phyloP scores from a whole-genome alignment of 2,888 invertebrate species.

The Agelastica alni region DNA sequence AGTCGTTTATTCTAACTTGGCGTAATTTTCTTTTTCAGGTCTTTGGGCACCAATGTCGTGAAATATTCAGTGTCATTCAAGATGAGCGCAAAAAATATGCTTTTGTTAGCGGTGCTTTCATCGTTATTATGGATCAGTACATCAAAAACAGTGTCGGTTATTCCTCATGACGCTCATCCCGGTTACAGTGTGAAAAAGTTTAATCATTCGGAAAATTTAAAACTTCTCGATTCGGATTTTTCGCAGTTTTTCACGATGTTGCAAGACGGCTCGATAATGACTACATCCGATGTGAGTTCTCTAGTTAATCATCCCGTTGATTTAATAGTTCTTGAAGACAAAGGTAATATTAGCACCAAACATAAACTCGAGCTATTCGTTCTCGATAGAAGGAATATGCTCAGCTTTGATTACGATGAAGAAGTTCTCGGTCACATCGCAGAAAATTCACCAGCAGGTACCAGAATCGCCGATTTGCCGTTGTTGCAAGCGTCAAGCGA shows the following conservation, averaged over 20 bases:
- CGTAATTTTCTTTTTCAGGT: constrained; percentile 26
- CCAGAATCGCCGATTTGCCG: constrained; percentile 72
- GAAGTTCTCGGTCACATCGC: constrained; percentile 71
- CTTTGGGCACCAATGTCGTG: constrained; percentile 20
- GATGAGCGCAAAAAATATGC: constrained; percentile 18
- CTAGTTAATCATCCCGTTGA: constrained; percentile 81
- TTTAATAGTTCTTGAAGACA: constrained; percentile 79
- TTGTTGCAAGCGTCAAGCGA: constrained; percentile 73
- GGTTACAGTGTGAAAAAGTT: constrained; percentile 87
- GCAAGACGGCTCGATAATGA: constrained; percentile 88
- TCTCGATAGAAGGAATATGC: constrained; percentile 79
- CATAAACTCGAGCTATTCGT: constrained; percentile 82
- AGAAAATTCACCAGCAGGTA: constrained; percentile 78
- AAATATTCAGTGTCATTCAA: constrained; percentile 10
- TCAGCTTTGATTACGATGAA: constrained; percentile 71
- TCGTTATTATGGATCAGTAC: constrained; percentile 17
- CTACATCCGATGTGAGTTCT: constrained; percentile 82
- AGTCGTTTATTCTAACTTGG: no score
- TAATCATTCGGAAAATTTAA: constrained; percentile 63
- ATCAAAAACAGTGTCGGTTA: constrained; percentile 55
- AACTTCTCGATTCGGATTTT: constrained; percentile 77
- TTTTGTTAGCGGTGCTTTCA: constrained; percentile 15
- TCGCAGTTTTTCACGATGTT: constrained; percentile 86
- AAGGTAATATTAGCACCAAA: constrained; percentile 77
- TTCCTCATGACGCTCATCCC: constrained; percentile 88